Percentiles rank a stretch among this genome's conserved stretches.
These are phyloP conservation scores for Montipora capricornis DNA, from an alignment of 64 coral and sea anemone genomes.

Conservation along the genomic window DNA sequence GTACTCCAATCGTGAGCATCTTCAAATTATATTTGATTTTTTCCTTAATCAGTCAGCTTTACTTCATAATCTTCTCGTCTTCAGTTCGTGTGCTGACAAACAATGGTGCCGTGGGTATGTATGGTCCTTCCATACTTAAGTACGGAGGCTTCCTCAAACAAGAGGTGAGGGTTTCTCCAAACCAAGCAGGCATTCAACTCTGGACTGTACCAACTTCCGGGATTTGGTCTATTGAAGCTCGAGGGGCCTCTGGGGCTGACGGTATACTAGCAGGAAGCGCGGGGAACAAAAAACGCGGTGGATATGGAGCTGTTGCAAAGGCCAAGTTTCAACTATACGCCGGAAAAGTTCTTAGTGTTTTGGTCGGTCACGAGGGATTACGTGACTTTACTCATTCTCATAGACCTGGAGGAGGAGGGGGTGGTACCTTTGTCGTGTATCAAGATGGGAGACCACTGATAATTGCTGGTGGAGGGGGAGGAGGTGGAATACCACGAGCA, in stretches of 20 bases:
- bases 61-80: slow-evolving; percentile 1
- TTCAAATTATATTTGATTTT: not conserved
- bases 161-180: slow-evolving; percentile 71
- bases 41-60: not conserved
- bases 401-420: slow-evolving; percentile 95
- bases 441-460: slow-evolving; percentile 78
- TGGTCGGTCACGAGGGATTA: slow-evolving; percentile 89
- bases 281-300: slow-evolving; percentile 68
- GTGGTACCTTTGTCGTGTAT: slow-evolving; percentile 92
- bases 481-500: slow-evolving; percentile 56
- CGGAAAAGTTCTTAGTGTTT: slow-evolving; percentile 82
- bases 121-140: slow-evolving; percentile 73
- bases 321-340: slow-evolving; percentile 81
- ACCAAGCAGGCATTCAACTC: slow-evolving; percentile 79
- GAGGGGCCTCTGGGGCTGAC: slow-evolving; percentile 90
- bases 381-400: slow-evolving; percentile 71
- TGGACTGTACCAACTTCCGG: slow-evolving; percentile 92
- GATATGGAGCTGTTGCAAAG: slow-evolving; percentile 80
- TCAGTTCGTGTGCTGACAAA: slow-evolving; percentile 83
- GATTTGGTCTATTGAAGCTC: slow-evolving; percentile 90
- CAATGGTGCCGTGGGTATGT: slow-evolving; percentile 66
- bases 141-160: slow-evolving; percentile 74
- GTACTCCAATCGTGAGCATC: too few species aligned
- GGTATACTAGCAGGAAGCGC: slow-evolving; percentile 76
- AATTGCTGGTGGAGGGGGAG: slow-evolving; percentile 75